These are phyloP conservation scores for Microplitis demolitor DNA, from an alignment of 1,140 invertebrate genomes.

Conservation along the genomic window DNA sequence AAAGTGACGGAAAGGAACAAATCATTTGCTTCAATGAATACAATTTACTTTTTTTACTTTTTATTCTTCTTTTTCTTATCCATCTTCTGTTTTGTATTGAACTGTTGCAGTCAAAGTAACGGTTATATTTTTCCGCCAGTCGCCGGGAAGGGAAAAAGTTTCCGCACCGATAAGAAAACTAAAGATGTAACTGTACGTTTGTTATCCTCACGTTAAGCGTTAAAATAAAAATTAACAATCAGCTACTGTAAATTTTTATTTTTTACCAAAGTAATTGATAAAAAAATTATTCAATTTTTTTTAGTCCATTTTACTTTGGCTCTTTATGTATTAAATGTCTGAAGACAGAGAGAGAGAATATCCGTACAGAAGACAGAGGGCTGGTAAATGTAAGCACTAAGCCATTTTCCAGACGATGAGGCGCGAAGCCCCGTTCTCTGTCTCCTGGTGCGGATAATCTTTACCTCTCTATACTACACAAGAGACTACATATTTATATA, in stretches of 20 bases:
- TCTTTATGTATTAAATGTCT: conserved; percentile 14
- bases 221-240: neutral
- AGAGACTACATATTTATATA: too few relatives aligned
- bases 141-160: conserved; percentile 17
- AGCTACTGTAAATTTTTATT: too few relatives aligned
- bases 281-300: conserved; percentile 47
- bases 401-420: conserved; percentile 64
- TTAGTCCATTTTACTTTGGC: conserved; percentile 32
- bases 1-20: neutral
- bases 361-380: conserved; percentile 10
- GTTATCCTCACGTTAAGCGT: conserved; percentile 21
- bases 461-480: conserved; percentile 42
- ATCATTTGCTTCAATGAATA: conserved; percentile 21
- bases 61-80: neutral
- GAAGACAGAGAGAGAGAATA: conserved; percentile 7
- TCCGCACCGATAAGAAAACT: neutral
- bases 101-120: neutral
- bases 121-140: conserved; percentile 8
- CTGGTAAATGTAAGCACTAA: conserved; percentile 59
- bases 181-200: conserved; percentile 18
- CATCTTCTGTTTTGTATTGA: neutral
- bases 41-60: neutral
- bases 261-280: conserved; percentile 18
- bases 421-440: conserved; percentile 57
- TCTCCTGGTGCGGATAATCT: conserved; percentile 59